Evolutionary conservation across 1,140 invertebrate genomes (phyloP).

Genomic region (Venustaconcha ellipsiformis): DNA sequence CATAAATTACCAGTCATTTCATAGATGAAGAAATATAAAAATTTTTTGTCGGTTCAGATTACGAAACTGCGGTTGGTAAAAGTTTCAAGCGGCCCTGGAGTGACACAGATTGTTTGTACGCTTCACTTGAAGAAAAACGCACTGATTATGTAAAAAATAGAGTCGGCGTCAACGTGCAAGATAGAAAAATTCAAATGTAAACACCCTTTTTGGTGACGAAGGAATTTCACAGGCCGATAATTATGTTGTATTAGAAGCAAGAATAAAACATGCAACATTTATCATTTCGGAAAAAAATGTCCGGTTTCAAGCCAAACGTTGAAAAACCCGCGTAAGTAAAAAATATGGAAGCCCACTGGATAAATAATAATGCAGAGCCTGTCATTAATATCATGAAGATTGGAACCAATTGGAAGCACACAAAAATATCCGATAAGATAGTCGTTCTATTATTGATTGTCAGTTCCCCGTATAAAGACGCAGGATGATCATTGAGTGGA

Average conservation of each 20-base stretch:
- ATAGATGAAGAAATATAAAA: conserved; percentile 4
- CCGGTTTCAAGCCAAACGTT: background rate
- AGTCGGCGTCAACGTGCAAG: background rate
- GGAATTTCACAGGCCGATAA: background rate
- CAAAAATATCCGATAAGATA: conserved; percentile 7
- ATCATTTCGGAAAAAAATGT: conserved; percentile 9
- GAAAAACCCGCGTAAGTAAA: conserved; percentile 1
- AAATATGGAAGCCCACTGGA: too few species aligned
- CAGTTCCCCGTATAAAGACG: conserved; percentile 3
- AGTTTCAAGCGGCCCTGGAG: background rate
- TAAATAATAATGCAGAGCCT: too few species aligned
- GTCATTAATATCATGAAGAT: too few species aligned
- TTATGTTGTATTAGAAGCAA: background rate
- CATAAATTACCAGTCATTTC: conserved; percentile 2
- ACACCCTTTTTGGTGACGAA: conserved; percentile 2
- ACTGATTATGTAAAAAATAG: too few species aligned
- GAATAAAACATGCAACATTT: background rate
- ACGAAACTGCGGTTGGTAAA: background rate
- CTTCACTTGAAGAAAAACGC: too few species aligned
- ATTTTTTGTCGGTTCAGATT: background rate
- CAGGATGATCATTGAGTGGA: background rate
- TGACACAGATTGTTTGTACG: background rate
- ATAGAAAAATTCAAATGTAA: background rate
- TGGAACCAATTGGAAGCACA: too few species aligned
- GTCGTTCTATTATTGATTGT: conserved; percentile 4